These are phyloP conservation scores for Cataglyphis hispanica DNA, from an alignment of 1,140 invertebrate genomes.

Conservation along the genomic window DNA sequence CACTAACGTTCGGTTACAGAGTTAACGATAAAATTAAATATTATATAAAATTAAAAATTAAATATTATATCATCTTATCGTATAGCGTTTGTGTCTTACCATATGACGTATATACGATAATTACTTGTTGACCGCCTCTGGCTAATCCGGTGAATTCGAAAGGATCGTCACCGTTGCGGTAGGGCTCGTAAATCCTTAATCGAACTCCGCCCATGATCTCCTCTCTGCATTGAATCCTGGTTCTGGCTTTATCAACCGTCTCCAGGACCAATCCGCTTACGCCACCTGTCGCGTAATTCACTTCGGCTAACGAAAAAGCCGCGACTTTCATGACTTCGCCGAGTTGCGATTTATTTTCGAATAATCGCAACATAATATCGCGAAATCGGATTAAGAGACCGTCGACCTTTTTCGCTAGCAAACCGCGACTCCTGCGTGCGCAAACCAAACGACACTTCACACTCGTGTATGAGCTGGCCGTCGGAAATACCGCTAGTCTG, in stretches of 20 bases:
- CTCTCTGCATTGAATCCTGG: conserved; percentile 7
- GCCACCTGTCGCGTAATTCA: conserved; percentile 48
- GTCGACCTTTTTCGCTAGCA: conserved; percentile 29
- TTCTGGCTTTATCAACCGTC: conserved; percentile 36
- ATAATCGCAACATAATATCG: neutral
- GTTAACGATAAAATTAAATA: neutral
- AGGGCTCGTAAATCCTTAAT: conserved; percentile 37
- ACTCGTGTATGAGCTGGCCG: conserved; percentile 8
- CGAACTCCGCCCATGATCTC: conserved; percentile 41
- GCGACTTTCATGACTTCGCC: conserved; percentile 41
- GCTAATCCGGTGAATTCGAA: conserved; percentile 27
- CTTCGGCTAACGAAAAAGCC: conserved; percentile 39
- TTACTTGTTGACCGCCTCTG: conserved; percentile 57
- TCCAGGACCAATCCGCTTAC: conserved; percentile 40
- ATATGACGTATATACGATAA: neutral
- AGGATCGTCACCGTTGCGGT: conserved; percentile 6
- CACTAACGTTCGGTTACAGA: no score
- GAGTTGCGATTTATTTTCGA: conserved; percentile 20
- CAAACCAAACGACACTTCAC: conserved; percentile 39
- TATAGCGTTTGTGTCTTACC: neutral
- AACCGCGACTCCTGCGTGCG: conserved; percentile 33
- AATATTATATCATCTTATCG: neutral
- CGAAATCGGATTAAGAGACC: conserved; percentile 49
- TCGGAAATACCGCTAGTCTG: conserved; percentile 32
- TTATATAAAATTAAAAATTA: neutral